Conservation (phyloP, 64 coral and sea anemone species). For the Montipora cactus region DNA sequence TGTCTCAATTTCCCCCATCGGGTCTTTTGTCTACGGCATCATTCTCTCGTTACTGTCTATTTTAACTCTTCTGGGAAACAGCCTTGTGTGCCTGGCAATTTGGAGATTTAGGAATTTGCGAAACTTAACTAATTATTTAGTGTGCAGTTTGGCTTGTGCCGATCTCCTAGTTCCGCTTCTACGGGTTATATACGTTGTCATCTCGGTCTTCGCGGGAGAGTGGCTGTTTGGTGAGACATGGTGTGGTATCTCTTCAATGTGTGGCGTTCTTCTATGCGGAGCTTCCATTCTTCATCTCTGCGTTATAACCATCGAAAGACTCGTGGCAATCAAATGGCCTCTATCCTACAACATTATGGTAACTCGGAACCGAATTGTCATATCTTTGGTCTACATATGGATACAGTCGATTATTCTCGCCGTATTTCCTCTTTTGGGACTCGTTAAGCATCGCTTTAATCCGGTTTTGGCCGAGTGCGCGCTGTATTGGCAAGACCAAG, state of each 20-base stretch:
- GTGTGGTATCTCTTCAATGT: slow-evolving; percentile 84
- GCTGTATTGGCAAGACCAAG: slow-evolving; percentile 77
- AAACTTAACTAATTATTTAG: slow-evolving; percentile 85
- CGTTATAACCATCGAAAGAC: slow-evolving; percentile 80
- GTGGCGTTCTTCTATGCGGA: slow-evolving; percentile 77
- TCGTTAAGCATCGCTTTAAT: slow-evolving; percentile 79
- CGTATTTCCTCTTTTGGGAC: slow-evolving; percentile 58
- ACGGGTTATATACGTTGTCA: slow-evolving; percentile 67
- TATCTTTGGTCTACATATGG: slow-evolving; percentile 76
- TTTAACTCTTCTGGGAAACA: slow-evolving; percentile 78
- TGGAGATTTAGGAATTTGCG: slow-evolving; percentile 90
- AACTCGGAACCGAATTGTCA: slow-evolving; percentile 57
- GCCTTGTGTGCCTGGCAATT: slow-evolving; percentile 73
- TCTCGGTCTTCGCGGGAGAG: slow-evolving; percentile 63
- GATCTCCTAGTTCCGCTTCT: slow-evolving; percentile 80
- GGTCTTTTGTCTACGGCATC: slow-evolving; percentile 51
- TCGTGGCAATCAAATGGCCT: slow-evolving; percentile 88
- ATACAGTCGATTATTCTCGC: slow-evolving; percentile 65
- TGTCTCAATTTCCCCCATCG: slow-evolving; percentile 14
- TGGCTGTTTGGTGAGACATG: slow-evolving; percentile 80
- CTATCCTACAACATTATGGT: slow-evolving; percentile 73
- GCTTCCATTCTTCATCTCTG: slow-evolving; percentile 89
- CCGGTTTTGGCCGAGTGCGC: slow-evolving; percentile 68
- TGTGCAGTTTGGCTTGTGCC: slow-evolving; percentile 77
- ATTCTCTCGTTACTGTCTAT: slow-evolving; percentile 36